These are phyloP conservation scores for Limosa lapponica DNA, from an alignment of 2,797 vertebrate genomes.

Conservation along the genomic window DNA sequence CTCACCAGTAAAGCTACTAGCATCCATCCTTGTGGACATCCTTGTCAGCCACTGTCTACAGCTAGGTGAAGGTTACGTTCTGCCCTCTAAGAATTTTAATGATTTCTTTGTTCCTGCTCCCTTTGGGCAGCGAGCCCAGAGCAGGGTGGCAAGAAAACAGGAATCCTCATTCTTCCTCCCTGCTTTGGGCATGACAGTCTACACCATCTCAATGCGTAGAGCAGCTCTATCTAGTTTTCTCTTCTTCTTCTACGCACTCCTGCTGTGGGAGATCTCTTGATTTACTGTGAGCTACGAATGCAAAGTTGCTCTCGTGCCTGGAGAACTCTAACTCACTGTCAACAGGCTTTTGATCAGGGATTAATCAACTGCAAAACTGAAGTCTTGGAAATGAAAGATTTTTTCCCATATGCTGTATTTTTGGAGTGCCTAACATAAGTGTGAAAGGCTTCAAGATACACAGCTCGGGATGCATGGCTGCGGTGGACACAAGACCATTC, in stretches of 20 bases:
- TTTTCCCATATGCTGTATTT: neutral
- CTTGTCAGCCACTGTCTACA: neutral
- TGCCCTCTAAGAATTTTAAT: neutral
- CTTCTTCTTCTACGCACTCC: rapidly evolving
- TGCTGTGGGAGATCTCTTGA: neutral
- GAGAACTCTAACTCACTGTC: neutral
- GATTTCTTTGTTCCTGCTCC: neutral
- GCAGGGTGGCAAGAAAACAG: neutral
- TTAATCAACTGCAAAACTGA: neutral
- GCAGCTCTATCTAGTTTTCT: neutral
- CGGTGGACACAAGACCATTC: neutral
- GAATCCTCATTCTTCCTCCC: neutral
- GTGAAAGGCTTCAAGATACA: neutral
- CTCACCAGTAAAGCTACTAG: neutral
- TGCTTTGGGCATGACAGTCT: neutral
- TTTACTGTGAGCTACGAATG: neutral
- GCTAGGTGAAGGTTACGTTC: neutral
- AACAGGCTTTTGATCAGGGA: neutral
- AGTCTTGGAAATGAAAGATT: neutral
- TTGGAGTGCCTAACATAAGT: neutral
- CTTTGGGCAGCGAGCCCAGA: neutral
- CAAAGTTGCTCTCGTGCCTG: neutral
- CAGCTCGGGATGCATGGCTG: neutral
- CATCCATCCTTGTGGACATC: neutral
- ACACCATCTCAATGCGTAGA: rapidly evolving